A percentile compares a stretch with the other conserved stretches of the same genome.
Evolutionary conservation across 2,888 invertebrate species (phyloP).

Genomic region (Spodoptera exigua): DNA sequence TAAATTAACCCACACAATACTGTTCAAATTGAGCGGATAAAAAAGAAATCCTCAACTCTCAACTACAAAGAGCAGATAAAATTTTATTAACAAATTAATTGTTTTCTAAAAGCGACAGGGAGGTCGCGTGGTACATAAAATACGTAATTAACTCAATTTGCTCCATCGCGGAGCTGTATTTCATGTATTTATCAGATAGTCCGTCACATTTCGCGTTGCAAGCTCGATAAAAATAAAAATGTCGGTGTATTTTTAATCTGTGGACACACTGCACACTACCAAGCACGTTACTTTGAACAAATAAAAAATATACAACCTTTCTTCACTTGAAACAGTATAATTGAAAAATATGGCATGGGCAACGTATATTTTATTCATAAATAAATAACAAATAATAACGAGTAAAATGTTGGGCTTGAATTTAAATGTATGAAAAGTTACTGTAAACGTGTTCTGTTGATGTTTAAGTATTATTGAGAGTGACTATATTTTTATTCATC

Average conservation of each 20-base stretch:
- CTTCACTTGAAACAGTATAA: slow-evolving; percentile 36
- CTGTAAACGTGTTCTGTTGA: slow-evolving; percentile 6
- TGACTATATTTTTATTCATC: too few species aligned
- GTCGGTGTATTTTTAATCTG: slow-evolving; percentile 67
- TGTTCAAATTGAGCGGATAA: background rate
- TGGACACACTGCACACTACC: slow-evolving; percentile 43
- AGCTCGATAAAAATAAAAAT: slow-evolving; percentile 73
- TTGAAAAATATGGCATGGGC: slow-evolving; percentile 46
- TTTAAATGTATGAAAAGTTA: slow-evolving; percentile 12
- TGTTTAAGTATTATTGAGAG: slow-evolving; percentile 22
- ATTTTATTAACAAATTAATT: slow-evolving; percentile 25
- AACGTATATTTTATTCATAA: slow-evolving; percentile 25
- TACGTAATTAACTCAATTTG: slow-evolving; percentile 70
- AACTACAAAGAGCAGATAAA: slow-evolving; percentile 2
- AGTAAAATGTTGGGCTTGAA: slow-evolving; percentile 3
- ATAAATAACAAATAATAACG: background rate
- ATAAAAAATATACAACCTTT: slow-evolving; percentile 32
- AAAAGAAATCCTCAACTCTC: slow-evolving; percentile 5
- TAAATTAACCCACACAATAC: background rate
- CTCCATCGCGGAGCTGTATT: slow-evolving; percentile 69
- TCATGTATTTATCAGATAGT: slow-evolving; percentile 77
- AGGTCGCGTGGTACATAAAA: slow-evolving; percentile 24
- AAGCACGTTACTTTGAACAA: slow-evolving; percentile 36
- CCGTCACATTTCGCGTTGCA: slow-evolving; percentile 69
- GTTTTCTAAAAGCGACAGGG: slow-evolving; percentile 27